Base-by-base conservation (phyloP, 2,888 invertebrate species). In the Hemithea aestivaria region DNA sequence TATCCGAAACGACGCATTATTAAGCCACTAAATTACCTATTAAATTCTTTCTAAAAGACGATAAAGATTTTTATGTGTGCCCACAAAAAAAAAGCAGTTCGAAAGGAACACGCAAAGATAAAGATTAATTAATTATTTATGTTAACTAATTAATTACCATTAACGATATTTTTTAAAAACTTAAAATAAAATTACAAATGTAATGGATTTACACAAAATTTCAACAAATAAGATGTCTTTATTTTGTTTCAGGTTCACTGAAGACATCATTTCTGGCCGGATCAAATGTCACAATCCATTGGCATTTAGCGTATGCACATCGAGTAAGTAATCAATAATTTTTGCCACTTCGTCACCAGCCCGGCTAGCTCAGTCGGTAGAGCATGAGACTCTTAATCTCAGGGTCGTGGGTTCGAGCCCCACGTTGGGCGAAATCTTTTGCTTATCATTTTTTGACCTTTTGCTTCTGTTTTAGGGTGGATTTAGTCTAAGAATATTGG, bases 241-340 rank as follows among this genome's bases (percentile, higher is more conserved):
- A 27, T 24, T 40, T 72, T 65, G 53, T 81, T 83, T 20, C 90
- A 96, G 96, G 96, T 54, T 89, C 91, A 59, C 88, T 93, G 62
- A 91, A 90, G 73, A 96, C 97, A 21, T 91, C 94, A 10, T 88
- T 97, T 60, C 73, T 94, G 46, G 90, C 95, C 9, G 97, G 96
- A 35, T 92, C 96, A 45, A 90, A 90, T 47, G 92, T 98, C 65
- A 96, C 94, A 78, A 93, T 96, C 30, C 93, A 96, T 46, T 98
- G 97, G 97, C 96, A 96, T 79, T 89, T 97, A 61, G 96, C 96
- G 7, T 97, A 96, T 82, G 95, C 97, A 3, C 97, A 98, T 70
- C 89, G 91, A 87, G 83, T 83, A 75, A 81, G 80, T 70, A 0
- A 52, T 49, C 20, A 0, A 38, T 45, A 57, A 48, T 68, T 77